Base-by-base conservation (phyloP, 2,797 vertebrate genomes). In the Zenarchopterus dispar region DNA sequence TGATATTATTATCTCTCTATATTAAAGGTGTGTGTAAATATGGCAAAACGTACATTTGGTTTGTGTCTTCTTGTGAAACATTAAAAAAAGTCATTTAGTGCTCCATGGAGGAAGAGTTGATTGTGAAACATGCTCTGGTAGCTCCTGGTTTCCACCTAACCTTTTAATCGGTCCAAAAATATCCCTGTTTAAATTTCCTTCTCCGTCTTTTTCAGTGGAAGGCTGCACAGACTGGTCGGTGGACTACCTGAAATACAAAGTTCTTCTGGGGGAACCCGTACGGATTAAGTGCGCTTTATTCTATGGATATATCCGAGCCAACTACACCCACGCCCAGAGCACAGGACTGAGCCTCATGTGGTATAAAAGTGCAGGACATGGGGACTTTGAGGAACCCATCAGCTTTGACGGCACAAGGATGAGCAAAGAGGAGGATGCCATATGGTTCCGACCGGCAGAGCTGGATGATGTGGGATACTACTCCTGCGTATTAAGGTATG, bases 171-270 rank as follows among this genome's bases (percentile, higher is more conserved):
- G 26, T 18, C 39, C 8, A 19, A 67, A 50, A 56, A 5, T 18
- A 59, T 19, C 24, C 16, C 18, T 21, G 5, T 15, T 55, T 62
- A 56, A 76, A 53, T 45, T 28, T 26, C 4, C 39, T 36, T 16
- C 5, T 39, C 36, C 36, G 3, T 39, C 11, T 74, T 51, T 86
- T 85, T 41, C 90, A 99, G 97, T 96, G 90, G 97, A 98, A 85
- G 97, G 97, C 92, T 99, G 97, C 90, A 99, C 95, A 5, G 97
- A 99, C 77, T 99, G 97, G 97, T 99, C 97, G 19, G 95, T 99
- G 91, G 97, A 99, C 94, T 98, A 98, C 92, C 94, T 97, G 93
- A 98, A 97, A 87, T 99, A 99, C 80, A 96, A 96, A 93, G 97
- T 97, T 82, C 94, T 99, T 80, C 90, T 97, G 61, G 97, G 97